Evolutionary conservation across 2,888 invertebrate species (phyloP), one percentile per base, ranked within the genome.

Genomic region (Crocallis elinguaria): DNA sequence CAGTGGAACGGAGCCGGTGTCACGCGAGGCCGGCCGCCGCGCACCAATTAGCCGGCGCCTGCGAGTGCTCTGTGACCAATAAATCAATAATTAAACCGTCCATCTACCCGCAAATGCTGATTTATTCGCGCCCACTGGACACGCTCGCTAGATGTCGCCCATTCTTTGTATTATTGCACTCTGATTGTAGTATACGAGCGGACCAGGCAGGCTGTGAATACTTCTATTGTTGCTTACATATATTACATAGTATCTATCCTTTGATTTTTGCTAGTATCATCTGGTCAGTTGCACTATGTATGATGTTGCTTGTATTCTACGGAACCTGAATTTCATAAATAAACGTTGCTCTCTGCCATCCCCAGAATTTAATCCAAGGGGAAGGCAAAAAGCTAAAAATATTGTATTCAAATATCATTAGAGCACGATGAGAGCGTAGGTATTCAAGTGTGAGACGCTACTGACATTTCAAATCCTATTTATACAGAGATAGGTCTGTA

Each of bases 31-130:
- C 79, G 73, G 75, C 79, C 79, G 73, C 68, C 43, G 30, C 43
- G 49, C 71, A 84, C 91, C 90, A 91, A 91, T 91, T 90, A 90
- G 85, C 80, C 69, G 84, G 82, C 84, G 84, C 85, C 82, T 77
- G 66, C 75, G 75, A 68, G 65, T 69, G 73, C 73, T 73, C 75
- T 66, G 71, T 58, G 71, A 67, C 81, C 87, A 84, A 88, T 89
- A 91, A 91, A 90, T 90, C 91, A 90, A 88, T 90, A 90, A 90
- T 88, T 88, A 87, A 86, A 87, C 77, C 84, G 87, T 88, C 88
- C 86, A 88, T 88, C 87, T 82, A 86, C 79, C 69, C 71, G 82
- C 87, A 87, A 89, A 90, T 87, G 77, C 88, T 90, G 88, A 90
- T 90, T 90, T 89, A 90, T 90, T 81, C 63, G 65, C 79, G 67